These are phyloP conservation scores for Cheilinus undulatus DNA, from an alignment of 2,113 vertebrate genomes.

Conservation along the genomic window DNA sequence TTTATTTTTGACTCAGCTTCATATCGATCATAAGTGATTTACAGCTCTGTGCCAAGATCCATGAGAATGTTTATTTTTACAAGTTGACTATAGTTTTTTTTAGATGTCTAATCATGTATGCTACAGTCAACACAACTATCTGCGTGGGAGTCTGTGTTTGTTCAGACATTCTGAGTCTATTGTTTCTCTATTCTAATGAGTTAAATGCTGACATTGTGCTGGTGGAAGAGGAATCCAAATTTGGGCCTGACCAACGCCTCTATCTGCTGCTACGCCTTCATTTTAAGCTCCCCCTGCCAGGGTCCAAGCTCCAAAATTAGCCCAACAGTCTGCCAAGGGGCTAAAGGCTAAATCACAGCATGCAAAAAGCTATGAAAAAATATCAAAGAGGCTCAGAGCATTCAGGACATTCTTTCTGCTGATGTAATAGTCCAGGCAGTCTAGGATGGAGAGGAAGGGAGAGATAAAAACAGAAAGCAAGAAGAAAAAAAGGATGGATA, in stretches of 20 bases:
- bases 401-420: slow-evolving; percentile 62
- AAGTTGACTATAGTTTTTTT: slow-evolving; percentile 39
- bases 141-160: slow-evolving; percentile 61
- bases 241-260: slow-evolving; percentile 54
- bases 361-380: slow-evolving; percentile 51
- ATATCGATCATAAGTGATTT: no score
- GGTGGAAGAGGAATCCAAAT: slow-evolving; percentile 58
- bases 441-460: background rate
- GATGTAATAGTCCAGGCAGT: slow-evolving; percentile 43
- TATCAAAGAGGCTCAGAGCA: slow-evolving; percentile 61
- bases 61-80: slow-evolving; percentile 39
- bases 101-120: slow-evolving; percentile 21
- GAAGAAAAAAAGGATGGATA: slow-evolving; percentile 11
- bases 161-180: slow-evolving; percentile 63
- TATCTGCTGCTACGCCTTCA: slow-evolving; percentile 23
- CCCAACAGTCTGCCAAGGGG: slow-evolving; percentile 56
- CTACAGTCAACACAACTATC: slow-evolving; percentile 43
- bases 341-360: slow-evolving; percentile 73
- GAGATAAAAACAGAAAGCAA: slow-evolving; percentile 13
- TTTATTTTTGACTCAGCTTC: no score
- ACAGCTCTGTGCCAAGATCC: no score
- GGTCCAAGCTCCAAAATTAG: slow-evolving; percentile 75
- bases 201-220: slow-evolving; percentile 51
- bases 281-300: slow-evolving; percentile 45
- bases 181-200: slow-evolving; percentile 57